Evolutionary conservation across 1,140 invertebrate species (phyloP).

Genomic region (Cherax quadricarinatus): DNA sequence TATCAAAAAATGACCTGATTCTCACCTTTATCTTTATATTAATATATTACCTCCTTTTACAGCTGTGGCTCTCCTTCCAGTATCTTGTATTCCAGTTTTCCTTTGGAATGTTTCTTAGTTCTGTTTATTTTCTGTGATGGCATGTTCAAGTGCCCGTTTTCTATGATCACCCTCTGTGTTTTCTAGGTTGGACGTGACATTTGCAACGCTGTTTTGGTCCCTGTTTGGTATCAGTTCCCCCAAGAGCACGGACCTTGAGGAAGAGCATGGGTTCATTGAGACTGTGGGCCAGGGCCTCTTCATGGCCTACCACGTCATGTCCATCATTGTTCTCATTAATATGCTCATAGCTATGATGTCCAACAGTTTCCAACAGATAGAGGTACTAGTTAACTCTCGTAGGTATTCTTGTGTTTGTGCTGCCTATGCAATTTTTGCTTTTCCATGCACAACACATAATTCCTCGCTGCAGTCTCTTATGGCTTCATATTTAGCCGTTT

Average conservation of each 20-base stretch:
- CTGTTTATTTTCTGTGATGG: neutral
- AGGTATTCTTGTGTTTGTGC: neutral
- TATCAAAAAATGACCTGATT: neutral
- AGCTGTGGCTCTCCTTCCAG: neutral
- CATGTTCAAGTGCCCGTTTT: neutral
- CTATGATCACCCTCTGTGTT: slow-evolving; percentile 32
- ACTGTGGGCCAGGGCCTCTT: slow-evolving; percentile 76
- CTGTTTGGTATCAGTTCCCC: slow-evolving; percentile 77
- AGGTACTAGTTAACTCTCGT: slow-evolving; percentile 79
- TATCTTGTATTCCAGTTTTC: slow-evolving; percentile 4
- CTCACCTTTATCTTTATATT: neutral
- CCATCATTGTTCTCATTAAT: slow-evolving; percentile 93
- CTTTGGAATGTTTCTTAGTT: neutral
- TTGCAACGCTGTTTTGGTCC: slow-evolving; percentile 80
- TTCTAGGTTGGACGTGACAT: slow-evolving; percentile 79
- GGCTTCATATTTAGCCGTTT: neutral
- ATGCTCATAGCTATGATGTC: slow-evolving; percentile 98
- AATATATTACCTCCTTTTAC: neutral
- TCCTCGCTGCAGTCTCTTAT: neutral
- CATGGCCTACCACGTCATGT: slow-evolving; percentile 90
- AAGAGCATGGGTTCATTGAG: slow-evolving; percentile 75
- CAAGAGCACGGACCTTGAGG: slow-evolving; percentile 74
- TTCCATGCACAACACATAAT: neutral
- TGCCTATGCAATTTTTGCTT: slow-evolving; percentile 1
- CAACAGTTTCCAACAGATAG: slow-evolving; percentile 95